These are phyloP conservation scores for Ptychochromis oligacanthus DNA, from an alignment of 2,113 vertebrate species.

Conservation along the genomic window DNA sequence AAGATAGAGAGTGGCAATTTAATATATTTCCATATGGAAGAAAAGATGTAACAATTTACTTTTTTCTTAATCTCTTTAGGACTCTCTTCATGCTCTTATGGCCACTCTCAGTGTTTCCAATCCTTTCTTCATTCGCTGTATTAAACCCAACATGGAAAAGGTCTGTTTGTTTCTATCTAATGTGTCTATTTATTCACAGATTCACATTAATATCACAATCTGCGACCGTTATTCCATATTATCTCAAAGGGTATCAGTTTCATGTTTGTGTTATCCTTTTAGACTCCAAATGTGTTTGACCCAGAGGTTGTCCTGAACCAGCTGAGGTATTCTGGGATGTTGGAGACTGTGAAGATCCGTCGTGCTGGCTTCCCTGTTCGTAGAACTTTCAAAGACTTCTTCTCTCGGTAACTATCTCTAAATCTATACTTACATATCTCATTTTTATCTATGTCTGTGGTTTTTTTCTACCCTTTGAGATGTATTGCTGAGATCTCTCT, in stretches of 20 bases:
- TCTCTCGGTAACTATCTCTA: slow-evolving; percentile 78
- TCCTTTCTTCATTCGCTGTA: slow-evolving; percentile 94
- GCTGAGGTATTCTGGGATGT: slow-evolving; percentile 91
- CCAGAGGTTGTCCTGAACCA: slow-evolving; percentile 91
- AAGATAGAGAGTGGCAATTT: neutral
- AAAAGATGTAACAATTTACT: neutral
- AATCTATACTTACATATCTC: neutral
- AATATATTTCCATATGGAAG: too few species aligned
- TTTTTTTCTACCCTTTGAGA: neutral
- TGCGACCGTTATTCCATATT: neutral
- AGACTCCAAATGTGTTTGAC: slow-evolving; percentile 85
- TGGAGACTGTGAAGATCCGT: slow-evolving; percentile 92
- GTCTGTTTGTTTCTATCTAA: slow-evolving; percentile 60
- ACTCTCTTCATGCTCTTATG: slow-evolving; percentile 93
- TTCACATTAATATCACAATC: neutral
- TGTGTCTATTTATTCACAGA: neutral
- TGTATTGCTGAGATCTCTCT: neutral
- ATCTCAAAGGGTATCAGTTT: neutral
- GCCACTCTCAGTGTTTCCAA: slow-evolving; percentile 90
- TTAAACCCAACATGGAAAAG: slow-evolving; percentile 93
- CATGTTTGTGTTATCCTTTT: neutral
- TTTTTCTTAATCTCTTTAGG: slow-evolving; percentile 71
- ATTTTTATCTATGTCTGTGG: neutral
- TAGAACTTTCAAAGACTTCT: slow-evolving; percentile 89
- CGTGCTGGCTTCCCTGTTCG: slow-evolving; percentile 91